Evolutionary conservation across 2,797 vertebrate species (phyloP).

Genomic region (Neosilurus hyrtlii): DNA sequence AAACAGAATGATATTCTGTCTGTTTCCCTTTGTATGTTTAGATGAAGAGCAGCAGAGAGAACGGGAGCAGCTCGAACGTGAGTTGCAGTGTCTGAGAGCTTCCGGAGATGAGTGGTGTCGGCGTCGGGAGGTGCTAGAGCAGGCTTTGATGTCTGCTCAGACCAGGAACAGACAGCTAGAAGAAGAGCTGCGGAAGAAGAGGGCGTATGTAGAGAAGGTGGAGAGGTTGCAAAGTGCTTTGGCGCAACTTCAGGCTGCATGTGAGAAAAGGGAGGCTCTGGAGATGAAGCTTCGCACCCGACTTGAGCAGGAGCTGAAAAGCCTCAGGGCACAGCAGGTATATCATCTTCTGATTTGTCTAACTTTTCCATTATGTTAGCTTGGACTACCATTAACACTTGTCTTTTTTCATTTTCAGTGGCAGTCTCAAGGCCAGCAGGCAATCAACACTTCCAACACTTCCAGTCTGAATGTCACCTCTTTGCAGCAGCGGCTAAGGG

Average conservation of each 20-base stretch:
- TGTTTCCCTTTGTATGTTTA: constrained; percentile 53
- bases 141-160: constrained; percentile 83
- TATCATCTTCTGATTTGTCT: neutral
- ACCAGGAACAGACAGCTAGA: constrained; percentile 81
- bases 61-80: constrained; percentile 84
- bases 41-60: constrained; percentile 89
- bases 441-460: constrained; percentile 7
- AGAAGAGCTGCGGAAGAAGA: constrained; percentile 88
- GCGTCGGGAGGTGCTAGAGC: constrained; percentile 84
- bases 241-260: constrained; percentile 91
- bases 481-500: constrained; percentile 85
- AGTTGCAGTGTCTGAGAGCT: constrained; percentile 77
- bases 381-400: too few species aligned
- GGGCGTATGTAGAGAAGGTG: constrained; percentile 93
- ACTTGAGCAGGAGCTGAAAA: constrained; percentile 94
- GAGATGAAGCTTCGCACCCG: constrained; percentile 88
- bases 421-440: constrained; percentile 57
- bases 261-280: constrained; percentile 90
- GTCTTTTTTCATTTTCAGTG: constrained; percentile 42
- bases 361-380: too few species aligned
- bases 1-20: neutral
- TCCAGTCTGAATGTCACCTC: constrained; percentile 70
- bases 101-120: constrained; percentile 87
- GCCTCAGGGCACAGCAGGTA: constrained; percentile 90
- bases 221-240: constrained; percentile 90